Base-by-base conservation (phyloP, 2,888 invertebrate species). In the Hedya salicella region DNA sequence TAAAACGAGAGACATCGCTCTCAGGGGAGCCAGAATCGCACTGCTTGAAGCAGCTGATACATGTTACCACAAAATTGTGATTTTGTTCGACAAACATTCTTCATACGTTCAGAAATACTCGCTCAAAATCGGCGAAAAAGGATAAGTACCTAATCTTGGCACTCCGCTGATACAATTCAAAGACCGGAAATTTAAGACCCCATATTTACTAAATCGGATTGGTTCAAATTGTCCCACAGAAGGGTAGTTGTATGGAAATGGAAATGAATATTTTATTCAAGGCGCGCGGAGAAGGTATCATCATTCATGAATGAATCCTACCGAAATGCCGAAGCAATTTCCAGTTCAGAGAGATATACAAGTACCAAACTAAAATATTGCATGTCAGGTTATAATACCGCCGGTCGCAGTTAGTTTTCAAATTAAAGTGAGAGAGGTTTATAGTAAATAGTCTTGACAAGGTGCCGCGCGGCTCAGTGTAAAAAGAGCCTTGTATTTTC, bases 101-200 rank as follows among this genome's bases (percentile, higher is more conserved):
- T 16, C 17, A 32, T 32, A 8, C 46, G 6, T 46, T 13, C 32
- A 14, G 42, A 4, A 56, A n/a, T 36, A 30, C 59, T 13, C 30
- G 32, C 21, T 53, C 46, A 16, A 57, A 46, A 44, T 52, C 46
- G 13, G 17, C 21, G 16, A 39, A 44, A 36, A 46, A 14, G 32
- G 19, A 16, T 52, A 54, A 54, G 25, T 48, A n/a, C n/a, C n/a
- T n/a, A 44, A 48, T 42, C 9, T 46, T 53, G 36, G 30, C 52
- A 53, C 70, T 68, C 74, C 68, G 68, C 73, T 70, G 75, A 80
- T 79, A 75, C 81, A 81, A 80, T 79, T 78, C 76, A 79, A 78
- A 81, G 75, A 74, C 73, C 76, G 70, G 77, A 76, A 75, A 79
- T 78, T 73, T 75, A 73, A 75, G 74, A 72, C 70, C 75, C 68